Base-by-base conservation (phyloP, 2,113 vertebrate species). In the Mormyrus lacerda region DNA sequence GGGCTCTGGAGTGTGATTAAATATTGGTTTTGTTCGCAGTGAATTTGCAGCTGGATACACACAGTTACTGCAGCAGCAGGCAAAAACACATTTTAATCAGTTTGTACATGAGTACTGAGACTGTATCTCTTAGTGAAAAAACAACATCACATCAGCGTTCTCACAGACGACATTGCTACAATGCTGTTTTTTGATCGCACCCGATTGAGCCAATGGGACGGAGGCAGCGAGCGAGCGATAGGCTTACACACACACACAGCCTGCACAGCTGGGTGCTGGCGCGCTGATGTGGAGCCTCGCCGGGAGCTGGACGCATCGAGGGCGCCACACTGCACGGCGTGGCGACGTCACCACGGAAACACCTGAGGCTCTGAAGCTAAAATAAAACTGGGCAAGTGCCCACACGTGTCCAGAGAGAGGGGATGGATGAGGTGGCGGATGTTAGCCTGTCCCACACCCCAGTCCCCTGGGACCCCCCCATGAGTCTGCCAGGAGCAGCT, bases 11-110 rank as follows among this genome's bases (percentile, higher is more conserved):
- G 47, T 31, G 27, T 85, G 82, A 76, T 76, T 87, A 90, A 90
- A 87, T 90, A 87, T 90, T 44, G 44, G 61, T 53, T 76, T 45
- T 90, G 5, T 44, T 19, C 27, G 4, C 84, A 53, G 91, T 90
- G 93, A 91, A 91, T 91, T 91, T 69, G 61, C n/a, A 92, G 53
- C 65, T 88, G 82, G 48, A 87, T 7, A 27, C 50, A 53, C 10
- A 35, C 85, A 84, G 39, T 24, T 13, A 4, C 44, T n/a, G 39
- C 3, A 47, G 35, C 42, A n/a, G 79, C 21, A n/a, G 1, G 44
- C 15, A 2, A 4, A 1, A 8, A 42, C 9, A n/a, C 45, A 11
- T 79, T 42, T 42, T 79, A 79, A 79, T 79, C 73, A 79, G 13
- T 19, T 79, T 42, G 35, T 79, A 79, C 17, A 7, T 42, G 73